These are phyloP conservation scores for Taphrorychus bicolor DNA, from an alignment of 2,888 invertebrate genomes.

Conservation along the genomic window DNA sequence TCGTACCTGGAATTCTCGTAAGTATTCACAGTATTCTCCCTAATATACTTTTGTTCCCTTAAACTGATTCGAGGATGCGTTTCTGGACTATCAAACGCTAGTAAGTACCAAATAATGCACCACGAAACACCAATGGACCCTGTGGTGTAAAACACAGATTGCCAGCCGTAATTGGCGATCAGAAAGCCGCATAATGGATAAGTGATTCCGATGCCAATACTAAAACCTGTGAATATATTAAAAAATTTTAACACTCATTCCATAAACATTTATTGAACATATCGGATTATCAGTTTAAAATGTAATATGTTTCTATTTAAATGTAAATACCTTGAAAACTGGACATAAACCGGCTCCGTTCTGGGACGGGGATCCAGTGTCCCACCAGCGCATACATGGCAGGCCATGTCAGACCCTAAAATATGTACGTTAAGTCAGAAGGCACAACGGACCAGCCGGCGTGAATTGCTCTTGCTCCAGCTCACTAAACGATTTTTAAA, in stretches of 20 bases:
- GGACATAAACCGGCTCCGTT: constrained; percentile 77
- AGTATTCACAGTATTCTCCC: constrained; percentile 64
- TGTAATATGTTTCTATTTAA: no score
- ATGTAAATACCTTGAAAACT: constrained; percentile 76
- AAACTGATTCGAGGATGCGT: constrained; percentile 72
- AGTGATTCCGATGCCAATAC: constrained; percentile 75
- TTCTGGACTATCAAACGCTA: constrained; percentile 73
- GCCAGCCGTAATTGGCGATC: constrained; percentile 73
- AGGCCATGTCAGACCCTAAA: constrained; percentile 74
- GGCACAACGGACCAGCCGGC: background rate
- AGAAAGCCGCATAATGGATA: constrained; percentile 75
- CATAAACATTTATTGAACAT: no score
- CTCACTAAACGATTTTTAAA: constrained; percentile 9
- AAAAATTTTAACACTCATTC: background rate
- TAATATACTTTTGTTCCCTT: constrained; percentile 71
- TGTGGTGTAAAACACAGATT: constrained; percentile 73
- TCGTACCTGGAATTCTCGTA: constrained; percentile 59
- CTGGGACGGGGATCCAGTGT: constrained; percentile 75
- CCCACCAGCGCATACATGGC: constrained; percentile 79
- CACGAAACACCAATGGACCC: constrained; percentile 67
- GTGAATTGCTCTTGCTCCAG: background rate
- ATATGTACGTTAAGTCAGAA: constrained; percentile 25
- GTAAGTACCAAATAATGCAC: constrained; percentile 73
- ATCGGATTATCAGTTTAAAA: no score
- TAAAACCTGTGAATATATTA: constrained; percentile 64